These are phyloP conservation scores for Sitophilus oryzae DNA, from an alignment of 1,140 invertebrate species.

Conservation along the genomic window DNA sequence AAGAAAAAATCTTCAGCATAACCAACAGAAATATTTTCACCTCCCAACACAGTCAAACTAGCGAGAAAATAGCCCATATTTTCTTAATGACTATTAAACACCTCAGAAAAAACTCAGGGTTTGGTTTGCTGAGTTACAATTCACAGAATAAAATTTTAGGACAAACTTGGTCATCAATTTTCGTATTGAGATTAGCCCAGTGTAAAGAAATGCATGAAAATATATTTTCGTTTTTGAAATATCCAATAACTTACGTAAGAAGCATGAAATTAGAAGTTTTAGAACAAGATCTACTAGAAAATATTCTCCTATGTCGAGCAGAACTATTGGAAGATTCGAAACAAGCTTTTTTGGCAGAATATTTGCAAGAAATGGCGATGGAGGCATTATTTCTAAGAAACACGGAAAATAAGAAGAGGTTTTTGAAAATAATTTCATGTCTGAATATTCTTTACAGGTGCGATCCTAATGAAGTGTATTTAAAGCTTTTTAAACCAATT, in stretches of 20 bases:
- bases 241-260: conserved; percentile 29
- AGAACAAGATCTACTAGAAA: conserved; percentile 59
- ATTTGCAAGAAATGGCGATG: conserved; percentile 30
- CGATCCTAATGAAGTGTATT: conserved; percentile 28
- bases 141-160: conserved; percentile 51
- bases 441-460: conserved; percentile 33
- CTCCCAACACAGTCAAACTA: conserved; percentile 6
- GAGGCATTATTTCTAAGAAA: conserved; percentile 29
- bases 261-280: conserved; percentile 50
- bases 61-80: conserved; percentile 49
- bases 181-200: conserved; percentile 52
- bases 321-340: conserved; percentile 37
- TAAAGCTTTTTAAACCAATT: conserved; percentile 39
- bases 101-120: conserved; percentile 47
- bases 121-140: conserved; percentile 42
- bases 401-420: conserved; percentile 30
- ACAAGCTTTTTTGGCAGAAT: conserved; percentile 26
- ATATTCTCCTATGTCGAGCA: conserved; percentile 55
- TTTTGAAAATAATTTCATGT: conserved; percentile 33
- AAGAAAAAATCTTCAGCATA: conserved; percentile 1
- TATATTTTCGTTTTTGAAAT: conserved; percentile 29
- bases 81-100: conserved; percentile 48
- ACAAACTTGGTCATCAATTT: conserved; percentile 50
- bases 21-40: conserved; percentile 10
- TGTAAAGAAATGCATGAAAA: conserved; percentile 50